Evolutionary conservation across 64 coral and sea anemone species (phyloP), one percentile per base, ranked within the genome.

Genomic region (Montipora foliosa): DNA sequence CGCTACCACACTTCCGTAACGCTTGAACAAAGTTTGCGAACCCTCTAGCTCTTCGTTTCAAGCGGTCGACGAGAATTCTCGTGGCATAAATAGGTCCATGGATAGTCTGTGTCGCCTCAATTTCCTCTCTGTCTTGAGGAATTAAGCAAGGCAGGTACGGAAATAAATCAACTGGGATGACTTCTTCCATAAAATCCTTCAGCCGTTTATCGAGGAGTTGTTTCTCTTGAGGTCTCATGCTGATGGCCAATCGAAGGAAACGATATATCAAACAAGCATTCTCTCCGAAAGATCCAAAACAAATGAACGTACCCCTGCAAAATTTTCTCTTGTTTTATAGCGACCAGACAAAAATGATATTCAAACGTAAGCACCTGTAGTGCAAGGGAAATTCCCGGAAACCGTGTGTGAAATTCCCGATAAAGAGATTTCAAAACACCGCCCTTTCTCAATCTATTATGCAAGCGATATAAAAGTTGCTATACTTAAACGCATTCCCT

Each of bases 11-110:
- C 44, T 60, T 29, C 15, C 95, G 89, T 14, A 97, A 79, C 49
- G 95, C 95, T 73, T 79, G 55, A 3, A 97, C 95, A 73, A 97
- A 97, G 5, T 94, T 51, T 16, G 55, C 25, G 88, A 97, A 94
- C 1, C 92, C 95, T 76, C 77, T 61, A 29, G 94, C 68, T 1
- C 93, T 79, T 88, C 93, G 76, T n/a, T 78, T 69, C 0, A 97
- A 68, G 4, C 95, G 88, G 62, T 94, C 78, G 5, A 97, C 92
- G 2, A 97, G 81, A 9, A 48, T 87, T 13, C 44, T 12, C 15
- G 92, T 97, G 12, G 95, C 95, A 70, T 57, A 58, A 17, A 51
- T 91, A 24, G 80, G 70, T 11, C 95, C 95, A n/a, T 82, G 8
- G 47, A 19, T 78, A 7, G 0, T 94, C 50, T 87, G 68, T n/a